Percentiles rank a stretch among this genome's conserved stretches.
phyloP scores from a whole-genome alignment of 2,888 invertebrate species.

The Orthosia gracilis region DNA sequence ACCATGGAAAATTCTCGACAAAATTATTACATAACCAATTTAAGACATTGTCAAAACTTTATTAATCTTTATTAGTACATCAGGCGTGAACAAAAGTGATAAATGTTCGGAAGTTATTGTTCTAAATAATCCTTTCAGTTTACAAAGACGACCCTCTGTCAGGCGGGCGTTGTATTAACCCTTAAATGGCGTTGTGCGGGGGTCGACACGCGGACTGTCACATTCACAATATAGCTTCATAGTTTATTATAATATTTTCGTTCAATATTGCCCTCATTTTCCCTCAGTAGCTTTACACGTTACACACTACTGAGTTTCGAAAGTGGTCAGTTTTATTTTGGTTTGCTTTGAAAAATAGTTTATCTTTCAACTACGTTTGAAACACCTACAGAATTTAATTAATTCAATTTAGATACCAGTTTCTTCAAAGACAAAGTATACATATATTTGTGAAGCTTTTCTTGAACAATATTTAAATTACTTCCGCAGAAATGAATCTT shows the following conservation, averaged over 20 bases:
- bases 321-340: constrained; percentile 13
- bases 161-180: constrained; percentile 78
- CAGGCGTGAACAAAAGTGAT: constrained; percentile 84
- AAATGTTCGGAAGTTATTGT: constrained; percentile 85
- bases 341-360: background rate
- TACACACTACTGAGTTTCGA: constrained; percentile 68
- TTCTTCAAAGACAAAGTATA: too few relatives aligned
- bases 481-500: background rate
- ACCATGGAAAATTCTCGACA: constrained; percentile 43
- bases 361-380: too few relatives aligned
- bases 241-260: constrained; percentile 90
- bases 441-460: too few relatives aligned
- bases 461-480: background rate
- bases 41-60: constrained; percentile 77
- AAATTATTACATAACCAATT: constrained; percentile 63
- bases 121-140: constrained; percentile 87
- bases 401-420: background rate
- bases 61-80: constrained; percentile 81
- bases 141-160: constrained; percentile 86
- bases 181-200: constrained; percentile 82
- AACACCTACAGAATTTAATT: background rate
- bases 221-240: constrained; percentile 88
- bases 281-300: constrained; percentile 69
- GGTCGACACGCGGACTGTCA: constrained; percentile 89
- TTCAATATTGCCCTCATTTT: constrained; percentile 84